Conservation (phyloP, 2,888 invertebrate species). For the Terebella lapidaria region DNA sequence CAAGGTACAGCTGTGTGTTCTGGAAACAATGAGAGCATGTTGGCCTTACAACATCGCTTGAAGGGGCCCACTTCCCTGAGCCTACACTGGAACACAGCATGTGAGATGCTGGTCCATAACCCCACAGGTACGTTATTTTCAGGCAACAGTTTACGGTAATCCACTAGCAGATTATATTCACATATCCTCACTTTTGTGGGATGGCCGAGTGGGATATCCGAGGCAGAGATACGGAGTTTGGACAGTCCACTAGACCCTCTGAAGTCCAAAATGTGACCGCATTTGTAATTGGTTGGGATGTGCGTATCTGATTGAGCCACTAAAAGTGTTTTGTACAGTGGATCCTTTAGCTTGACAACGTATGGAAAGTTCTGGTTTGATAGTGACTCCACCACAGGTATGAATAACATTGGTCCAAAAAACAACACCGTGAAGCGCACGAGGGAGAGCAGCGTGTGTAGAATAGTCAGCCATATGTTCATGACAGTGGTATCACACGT, state of each 20-base stretch:
- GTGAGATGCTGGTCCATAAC: slow-evolving; percentile 13
- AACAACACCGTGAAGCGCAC: slow-evolving; percentile 42
- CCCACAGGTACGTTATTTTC: slow-evolving; percentile 28
- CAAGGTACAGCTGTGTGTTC: slow-evolving; percentile 15
- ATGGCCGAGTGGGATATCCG: slow-evolving; percentile 10
- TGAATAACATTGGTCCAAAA: slow-evolving; percentile 44
- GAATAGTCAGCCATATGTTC: slow-evolving; percentile 44
- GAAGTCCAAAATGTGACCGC: slow-evolving; percentile 15
- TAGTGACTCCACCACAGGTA: slow-evolving; percentile 32
- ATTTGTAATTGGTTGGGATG: slow-evolving; percentile 10
- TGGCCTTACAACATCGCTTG: slow-evolving; percentile 39
- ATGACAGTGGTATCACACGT: slow-evolving; percentile 33
- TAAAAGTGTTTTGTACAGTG: slow-evolving; percentile 19
- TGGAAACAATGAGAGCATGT: slow-evolving; percentile 18
- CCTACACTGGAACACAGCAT: slow-evolving; percentile 36
- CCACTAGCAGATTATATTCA: slow-evolving; percentile 25
- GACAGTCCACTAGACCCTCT: slow-evolving; percentile 10
- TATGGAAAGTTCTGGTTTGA: slow-evolving; percentile 27
- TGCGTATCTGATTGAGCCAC: slow-evolving; percentile 12
- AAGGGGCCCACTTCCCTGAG: slow-evolving; percentile 42
- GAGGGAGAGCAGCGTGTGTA: slow-evolving; percentile 37
- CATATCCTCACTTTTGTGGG: slow-evolving; percentile 14
- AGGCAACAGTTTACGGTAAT: slow-evolving; percentile 24
- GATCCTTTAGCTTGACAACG: slow-evolving; percentile 33
- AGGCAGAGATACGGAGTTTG: slow-evolving; percentile 16